Conservation (phyloP, 2,888 invertebrate genomes). For the Ellobium chinense region DNA sequence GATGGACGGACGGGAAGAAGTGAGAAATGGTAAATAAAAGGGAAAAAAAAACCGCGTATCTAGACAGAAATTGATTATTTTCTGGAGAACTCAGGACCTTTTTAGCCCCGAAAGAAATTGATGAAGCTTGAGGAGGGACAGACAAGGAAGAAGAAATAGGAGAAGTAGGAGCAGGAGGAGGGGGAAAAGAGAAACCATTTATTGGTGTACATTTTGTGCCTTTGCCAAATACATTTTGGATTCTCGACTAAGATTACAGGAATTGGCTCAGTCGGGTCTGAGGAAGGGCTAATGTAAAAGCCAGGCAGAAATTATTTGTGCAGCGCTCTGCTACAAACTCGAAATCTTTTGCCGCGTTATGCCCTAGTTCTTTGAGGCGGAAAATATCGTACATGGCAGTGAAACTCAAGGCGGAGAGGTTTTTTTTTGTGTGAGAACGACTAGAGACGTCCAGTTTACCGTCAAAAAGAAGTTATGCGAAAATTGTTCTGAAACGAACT, state of each 20-base stretch:
- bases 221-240: neutral
- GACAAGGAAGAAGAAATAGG: neutral
- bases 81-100: neutral
- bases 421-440: no score
- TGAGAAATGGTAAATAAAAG: neutral
- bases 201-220: neutral
- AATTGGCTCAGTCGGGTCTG: no score
- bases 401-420: no score
- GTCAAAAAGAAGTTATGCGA: no score
- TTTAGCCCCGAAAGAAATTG: neutral
- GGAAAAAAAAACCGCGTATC: neutral
- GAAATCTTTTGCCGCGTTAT: no score
- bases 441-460: no score
- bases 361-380: no score
- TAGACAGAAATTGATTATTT: conserved; percentile 27
- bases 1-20: neutral
- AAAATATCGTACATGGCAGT: no score
- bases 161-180: neutral
- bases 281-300: no score
- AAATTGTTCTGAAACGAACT: no score
- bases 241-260: neutral
- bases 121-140: neutral
- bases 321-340: no score
- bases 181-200: neutral
- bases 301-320: no score